Evolutionary conservation across 1,140 invertebrate species (phyloP).

Genomic region (Hylaeus volcanicus): DNA sequence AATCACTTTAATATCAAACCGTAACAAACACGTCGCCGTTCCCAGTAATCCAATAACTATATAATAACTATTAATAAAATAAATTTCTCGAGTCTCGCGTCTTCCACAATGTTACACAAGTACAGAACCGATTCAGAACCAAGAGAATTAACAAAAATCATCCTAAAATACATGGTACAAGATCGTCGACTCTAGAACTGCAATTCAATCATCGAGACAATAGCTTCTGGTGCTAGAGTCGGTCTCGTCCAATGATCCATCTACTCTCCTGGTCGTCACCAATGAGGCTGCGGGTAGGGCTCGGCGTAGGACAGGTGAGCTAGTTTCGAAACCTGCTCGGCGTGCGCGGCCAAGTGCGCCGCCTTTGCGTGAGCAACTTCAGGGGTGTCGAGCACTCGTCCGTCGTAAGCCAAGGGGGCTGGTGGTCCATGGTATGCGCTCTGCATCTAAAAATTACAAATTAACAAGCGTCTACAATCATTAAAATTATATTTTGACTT

Average conservation of each 20-base stretch:
- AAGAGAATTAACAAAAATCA: not conserved
- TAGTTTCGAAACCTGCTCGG: constrained; percentile 77
- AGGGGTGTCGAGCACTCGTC: constrained; percentile 68
- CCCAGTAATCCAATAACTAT: not conserved
- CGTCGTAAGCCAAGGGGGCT: constrained; percentile 67
- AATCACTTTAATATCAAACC: constrained; percentile 20
- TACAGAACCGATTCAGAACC: not conserved
- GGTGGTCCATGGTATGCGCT: constrained; percentile 69
- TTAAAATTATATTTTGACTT: too few relatives aligned
- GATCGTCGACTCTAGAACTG: not conserved
- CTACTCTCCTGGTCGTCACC: constrained; percentile 5
- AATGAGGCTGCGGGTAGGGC: constrained; percentile 23
- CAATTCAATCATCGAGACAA: too few relatives aligned
- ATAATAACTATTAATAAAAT: not conserved
- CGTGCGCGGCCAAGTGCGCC: constrained; percentile 81
- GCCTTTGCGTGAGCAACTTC: constrained; percentile 81
- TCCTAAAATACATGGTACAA: not conserved
- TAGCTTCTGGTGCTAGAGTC: not conserved
- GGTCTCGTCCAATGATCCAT: not conserved
- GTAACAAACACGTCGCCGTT: constrained; percentile 10
- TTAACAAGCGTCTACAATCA: too few relatives aligned
- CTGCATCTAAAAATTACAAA: too few relatives aligned
- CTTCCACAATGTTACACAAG: not conserved
- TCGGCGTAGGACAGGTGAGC: constrained; percentile 52
- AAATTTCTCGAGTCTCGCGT: not conserved